phyloP scores from a whole-genome alignment of 1,140 invertebrate species.

The Coptotermes formosanus region DNA sequence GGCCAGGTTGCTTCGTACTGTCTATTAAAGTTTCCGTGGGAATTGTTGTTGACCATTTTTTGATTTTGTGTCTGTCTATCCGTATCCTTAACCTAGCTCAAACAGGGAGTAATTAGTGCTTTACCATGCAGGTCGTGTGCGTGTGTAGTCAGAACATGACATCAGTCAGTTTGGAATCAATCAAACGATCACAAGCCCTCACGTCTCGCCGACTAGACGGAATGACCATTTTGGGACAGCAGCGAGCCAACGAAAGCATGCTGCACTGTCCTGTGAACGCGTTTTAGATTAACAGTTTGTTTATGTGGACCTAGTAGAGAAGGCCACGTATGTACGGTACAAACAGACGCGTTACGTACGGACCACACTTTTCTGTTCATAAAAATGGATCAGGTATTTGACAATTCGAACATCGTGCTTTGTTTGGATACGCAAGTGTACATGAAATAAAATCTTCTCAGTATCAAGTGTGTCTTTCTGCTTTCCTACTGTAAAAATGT shows the following conservation, averaged over 20 bases:
- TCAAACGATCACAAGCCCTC: slow-evolving; percentile 27
- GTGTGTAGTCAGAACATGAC: slow-evolving; percentile 27
- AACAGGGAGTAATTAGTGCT: background rate
- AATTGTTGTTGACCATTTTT: background rate
- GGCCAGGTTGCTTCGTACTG: background rate
- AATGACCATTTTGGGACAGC: slow-evolving; percentile 4
- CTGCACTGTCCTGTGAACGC: too few species aligned
- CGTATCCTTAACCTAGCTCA: slow-evolving; percentile 10
- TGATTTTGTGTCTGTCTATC: background rate
- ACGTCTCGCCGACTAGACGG: slow-evolving; percentile 25
- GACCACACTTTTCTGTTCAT: too few species aligned
- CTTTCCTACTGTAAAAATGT: too few species aligned
- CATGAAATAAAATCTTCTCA: too few species aligned
- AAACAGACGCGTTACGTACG: too few species aligned
- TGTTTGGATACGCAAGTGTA: too few species aligned
- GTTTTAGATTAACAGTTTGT: too few species aligned
- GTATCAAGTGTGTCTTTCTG: too few species aligned
- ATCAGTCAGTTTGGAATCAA: slow-evolving; percentile 30
- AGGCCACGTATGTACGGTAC: too few species aligned
- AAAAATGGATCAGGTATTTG: too few species aligned
- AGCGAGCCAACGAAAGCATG: background rate
- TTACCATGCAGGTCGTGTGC: background rate
- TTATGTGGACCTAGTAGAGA: too few species aligned
- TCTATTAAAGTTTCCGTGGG: background rate
- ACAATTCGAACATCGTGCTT: too few species aligned